Evolutionary conservation across 2,888 invertebrate genomes (phyloP), one percentile per base, ranked within the genome.

Genomic region (Crioceris asparagi): DNA sequence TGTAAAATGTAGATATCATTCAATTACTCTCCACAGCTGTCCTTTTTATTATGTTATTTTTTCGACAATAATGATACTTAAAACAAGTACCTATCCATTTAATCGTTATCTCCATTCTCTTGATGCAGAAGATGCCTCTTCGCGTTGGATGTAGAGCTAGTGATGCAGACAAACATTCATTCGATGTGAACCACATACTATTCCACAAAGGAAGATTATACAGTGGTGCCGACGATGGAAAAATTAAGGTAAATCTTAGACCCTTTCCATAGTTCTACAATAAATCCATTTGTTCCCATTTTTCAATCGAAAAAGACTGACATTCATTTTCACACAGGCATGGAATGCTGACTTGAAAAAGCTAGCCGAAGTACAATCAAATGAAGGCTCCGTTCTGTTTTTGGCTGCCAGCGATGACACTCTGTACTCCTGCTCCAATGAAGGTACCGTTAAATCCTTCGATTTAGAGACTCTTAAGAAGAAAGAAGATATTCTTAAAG

Each of bases 351-450:
- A 70, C 47, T 52, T 73, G 29, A 62, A 60, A 35, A 59, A 65
- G 26, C 21, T 64, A 4, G 53, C 55, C 8, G 66, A 69, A 53
- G 60, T 67, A 10, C 44, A 67, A 43, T 79, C 79, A 4, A 79
- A 79, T 53, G 67, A 67, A 6, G 72, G 72, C 11, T 75, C 76
- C 38, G 64, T 74, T 27, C 77, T 71, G 57, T 71, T 74, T n/a
- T 48, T 79, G 40, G 68, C 74, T n/a, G 69, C 71, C 1, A 64
- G 62, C 12, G 66, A 67, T 12, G 66, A 68, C 18, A 66, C 71
- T 5, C 49, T 72, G 3, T 79, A 73, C 56, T 74, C 79, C 1
- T 68, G 74, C 26, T 78, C 78, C 2, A 76, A 75, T 43, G 80
- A 79, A 48, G 74, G 74, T 3, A 72, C 71, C 4, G 66, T 79